Evolutionary conservation across 2,113 vertebrate genomes (phyloP).

Genomic region (Peromyscus maniculatus): DNA sequence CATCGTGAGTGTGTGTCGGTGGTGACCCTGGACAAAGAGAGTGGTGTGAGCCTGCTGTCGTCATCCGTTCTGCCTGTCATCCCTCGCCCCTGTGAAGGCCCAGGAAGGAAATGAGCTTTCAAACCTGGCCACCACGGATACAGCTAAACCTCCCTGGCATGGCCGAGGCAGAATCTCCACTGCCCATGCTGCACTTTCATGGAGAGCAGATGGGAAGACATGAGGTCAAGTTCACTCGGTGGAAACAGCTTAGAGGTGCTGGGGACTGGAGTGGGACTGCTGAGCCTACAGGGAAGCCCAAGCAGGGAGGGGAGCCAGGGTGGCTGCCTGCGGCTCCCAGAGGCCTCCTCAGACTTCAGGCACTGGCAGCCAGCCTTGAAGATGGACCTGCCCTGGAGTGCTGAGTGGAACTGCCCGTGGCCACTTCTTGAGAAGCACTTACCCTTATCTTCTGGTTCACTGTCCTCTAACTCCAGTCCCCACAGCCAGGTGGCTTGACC

Average conservation of each 20-base stretch:
- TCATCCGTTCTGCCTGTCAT: conserved; percentile 34
- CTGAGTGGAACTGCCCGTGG: background rate
- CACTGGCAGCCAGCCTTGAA: background rate
- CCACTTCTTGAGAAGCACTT: background rate
- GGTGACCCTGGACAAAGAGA: conserved; percentile 56
- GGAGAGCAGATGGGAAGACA: conserved; percentile 86
- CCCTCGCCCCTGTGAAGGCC: conserved; percentile 83
- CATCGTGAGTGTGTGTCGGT: conserved; percentile 81
- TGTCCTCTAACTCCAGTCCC: background rate
- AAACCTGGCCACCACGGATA: conserved; percentile 86
- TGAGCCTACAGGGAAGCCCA: conserved; percentile 73
- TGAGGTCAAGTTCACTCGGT: conserved; percentile 84
- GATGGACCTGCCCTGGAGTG: background rate
- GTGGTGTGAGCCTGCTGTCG: conserved; percentile 20
- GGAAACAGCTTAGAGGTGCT: conserved; percentile 82
- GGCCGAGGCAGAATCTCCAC: conserved; percentile 88
- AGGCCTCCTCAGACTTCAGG: background rate
- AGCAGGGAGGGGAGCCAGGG: background rate
- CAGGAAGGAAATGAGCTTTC: conserved; percentile 88
- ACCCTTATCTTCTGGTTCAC: background rate
- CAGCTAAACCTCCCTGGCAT: conserved; percentile 86
- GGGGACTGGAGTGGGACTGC: conserved; percentile 78
- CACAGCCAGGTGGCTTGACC: background rate
- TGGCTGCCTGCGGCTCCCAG: background rate
- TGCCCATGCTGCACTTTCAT: conserved; percentile 87